These are phyloP conservation scores for Tetragonula clypearis DNA, from an alignment of 1,140 invertebrate species.

Conservation along the genomic window DNA sequence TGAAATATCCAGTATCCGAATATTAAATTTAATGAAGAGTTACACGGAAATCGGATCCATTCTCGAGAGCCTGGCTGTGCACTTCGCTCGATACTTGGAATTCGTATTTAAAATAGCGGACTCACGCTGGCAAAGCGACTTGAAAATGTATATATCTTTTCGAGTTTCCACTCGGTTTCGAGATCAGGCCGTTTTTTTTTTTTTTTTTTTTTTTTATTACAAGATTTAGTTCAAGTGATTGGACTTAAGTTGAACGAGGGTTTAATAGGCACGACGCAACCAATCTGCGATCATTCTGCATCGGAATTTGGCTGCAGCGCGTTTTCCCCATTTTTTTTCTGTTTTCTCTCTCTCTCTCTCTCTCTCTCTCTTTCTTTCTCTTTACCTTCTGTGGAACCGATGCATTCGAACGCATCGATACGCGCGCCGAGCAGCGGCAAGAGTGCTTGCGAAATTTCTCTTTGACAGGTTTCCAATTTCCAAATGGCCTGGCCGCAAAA, in stretches of 20 bases:
- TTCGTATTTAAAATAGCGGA: too few relatives aligned
- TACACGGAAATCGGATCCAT: too few relatives aligned
- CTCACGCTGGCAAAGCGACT: too few relatives aligned
- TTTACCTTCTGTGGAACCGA: not conserved
- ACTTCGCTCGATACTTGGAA: too few relatives aligned
- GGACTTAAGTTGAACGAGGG: not conserved
- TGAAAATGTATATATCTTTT: not conserved
- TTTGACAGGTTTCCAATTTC: slow-evolving; percentile 29
- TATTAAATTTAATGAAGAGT: too few relatives aligned
- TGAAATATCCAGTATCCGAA: too few relatives aligned
- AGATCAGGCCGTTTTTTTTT: not conserved
- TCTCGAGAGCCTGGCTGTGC: too few relatives aligned
- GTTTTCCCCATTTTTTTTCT: not conserved
- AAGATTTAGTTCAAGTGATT: not conserved
- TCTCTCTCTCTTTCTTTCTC: not conserved
- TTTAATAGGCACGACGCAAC: not conserved
- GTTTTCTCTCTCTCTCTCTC: not conserved
- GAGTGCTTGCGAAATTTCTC: slow-evolving; percentile 2
- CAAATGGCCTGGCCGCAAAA: not conserved
- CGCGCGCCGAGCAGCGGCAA: not conserved
- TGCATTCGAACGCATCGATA: not conserved
- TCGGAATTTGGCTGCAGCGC: slow-evolving; percentile 61
- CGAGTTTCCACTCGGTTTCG: not conserved
- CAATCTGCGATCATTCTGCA: slow-evolving; percentile 50
- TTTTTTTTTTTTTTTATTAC: not conserved